Evolutionary conservation across 2,888 invertebrate species (phyloP).

Genomic region (Apomyelois bistriatella): DNA sequence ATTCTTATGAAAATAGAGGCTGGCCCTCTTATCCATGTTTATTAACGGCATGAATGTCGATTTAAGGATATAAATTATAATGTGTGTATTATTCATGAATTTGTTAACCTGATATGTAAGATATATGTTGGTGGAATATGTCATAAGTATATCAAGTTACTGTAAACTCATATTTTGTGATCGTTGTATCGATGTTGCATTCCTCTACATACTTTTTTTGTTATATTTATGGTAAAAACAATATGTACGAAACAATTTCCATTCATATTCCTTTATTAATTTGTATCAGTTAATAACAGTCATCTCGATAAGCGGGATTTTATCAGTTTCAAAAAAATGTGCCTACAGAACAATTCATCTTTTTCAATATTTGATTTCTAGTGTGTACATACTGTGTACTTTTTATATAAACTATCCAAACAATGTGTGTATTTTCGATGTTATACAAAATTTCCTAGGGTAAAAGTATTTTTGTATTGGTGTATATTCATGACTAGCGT

Average conservation of each 20-base stretch:
- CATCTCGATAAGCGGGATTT: neutral
- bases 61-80: conserved; percentile 17
- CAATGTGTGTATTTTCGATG: conserved; percentile 64
- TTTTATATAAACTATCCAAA: conserved; percentile 38
- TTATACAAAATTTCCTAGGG: conserved; percentile 61
- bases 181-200: conserved; percentile 19
- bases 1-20: conserved; percentile 60
- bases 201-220: too few species aligned
- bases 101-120: conserved; percentile 14
- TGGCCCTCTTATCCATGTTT: conserved; percentile 48
- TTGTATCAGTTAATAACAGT: too few species aligned
- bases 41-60: conserved; percentile 32
- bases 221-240: too few species aligned
- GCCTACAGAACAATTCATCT: conserved; percentile 25
- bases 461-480: conserved; percentile 69
- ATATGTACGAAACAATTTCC: too few species aligned
- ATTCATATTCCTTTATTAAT: too few species aligned
- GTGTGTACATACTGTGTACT: conserved; percentile 29
- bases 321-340: conserved; percentile 21
- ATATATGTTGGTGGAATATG: conserved; percentile 22
- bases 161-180: conserved; percentile 25
- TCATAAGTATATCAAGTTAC: conserved; percentile 18
- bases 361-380: conserved; percentile 6
- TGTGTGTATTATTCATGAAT: neutral
- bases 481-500: conserved; percentile 32